Evolutionary conservation across 2,888 invertebrate genomes (phyloP), one percentile per base, ranked within the genome.

Genomic region (Chesias legatella): DNA sequence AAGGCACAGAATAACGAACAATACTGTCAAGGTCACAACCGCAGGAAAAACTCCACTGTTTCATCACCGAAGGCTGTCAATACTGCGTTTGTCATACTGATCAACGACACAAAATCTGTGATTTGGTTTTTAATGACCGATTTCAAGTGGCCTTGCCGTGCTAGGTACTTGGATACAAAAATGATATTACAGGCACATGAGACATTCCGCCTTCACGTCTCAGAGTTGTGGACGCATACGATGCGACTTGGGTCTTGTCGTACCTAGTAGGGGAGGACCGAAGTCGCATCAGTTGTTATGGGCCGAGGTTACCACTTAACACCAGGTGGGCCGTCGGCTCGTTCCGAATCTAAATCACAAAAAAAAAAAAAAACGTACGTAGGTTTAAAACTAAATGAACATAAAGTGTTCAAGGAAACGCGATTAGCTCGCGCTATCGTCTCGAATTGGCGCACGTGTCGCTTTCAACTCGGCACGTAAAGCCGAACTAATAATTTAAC

Each of bases 41-140:
- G 53, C 58, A 55, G 64, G 63, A 63, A 64, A 63, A 65, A 43
- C 44, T 30, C 34, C 58, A 30, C 10, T 25, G 53, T 60, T 60
- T 56, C 53, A 48, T 46, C 54, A 53, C 24, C 34, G 48, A 60
- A 58, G 58, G 58, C 33, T 43, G 43, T 44, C 33, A 35, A 55
- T 48, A 56, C 54, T 61, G 57, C 65, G 59, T 52, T 50, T 46
- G 38, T 55, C 64, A 70, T 72, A 71, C 64, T 67, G 69, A 75
- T 72, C 59, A 57, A 48, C 48, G 42, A 32, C 13, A 17, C 13
- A 17, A 17, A 34, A 38, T 27, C 29, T 63, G 65, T 67, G 63
- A 63, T 59, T 52, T 39, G 62, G 45, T 56, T 67, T 53, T 33
- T 53, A 63, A 62, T 60, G 48, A 35, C 31, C 38, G 22, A 56